A percentile compares a stretch with the other conserved stretches of the same genome.
Conservation (phyloP, 2,797 vertebrate genomes). For the Kryptopterus vitreolus region DNA sequence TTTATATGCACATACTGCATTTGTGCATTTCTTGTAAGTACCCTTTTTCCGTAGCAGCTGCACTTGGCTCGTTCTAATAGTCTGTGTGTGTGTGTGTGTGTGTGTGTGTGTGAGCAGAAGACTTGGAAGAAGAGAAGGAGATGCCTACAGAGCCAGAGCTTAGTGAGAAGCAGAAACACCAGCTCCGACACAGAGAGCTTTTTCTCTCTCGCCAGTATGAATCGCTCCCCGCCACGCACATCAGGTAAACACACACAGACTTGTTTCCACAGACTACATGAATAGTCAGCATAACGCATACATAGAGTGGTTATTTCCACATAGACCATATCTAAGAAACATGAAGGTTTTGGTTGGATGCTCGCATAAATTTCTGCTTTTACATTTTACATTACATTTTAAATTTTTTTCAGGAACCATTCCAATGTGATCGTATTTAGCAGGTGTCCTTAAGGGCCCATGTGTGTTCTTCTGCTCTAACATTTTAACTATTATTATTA, state of each 20-base stretch:
- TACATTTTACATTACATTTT: neutral
- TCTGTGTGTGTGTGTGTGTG: conserved; percentile 24
- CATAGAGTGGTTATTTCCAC: neutral
- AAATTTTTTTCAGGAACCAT: neutral
- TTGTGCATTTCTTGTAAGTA: neutral
- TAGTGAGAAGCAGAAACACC: conserved; percentile 96
- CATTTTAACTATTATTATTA: too few species aligned
- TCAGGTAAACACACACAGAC: conserved; percentile 77
- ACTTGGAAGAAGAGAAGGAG: conserved; percentile 94
- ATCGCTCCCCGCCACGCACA: conserved; percentile 93
- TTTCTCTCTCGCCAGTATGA: conserved; percentile 96
- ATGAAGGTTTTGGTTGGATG: neutral
- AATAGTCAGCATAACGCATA: neutral
- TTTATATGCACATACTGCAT: neutral
- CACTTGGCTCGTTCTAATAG: neutral
- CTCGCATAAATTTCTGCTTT: neutral
- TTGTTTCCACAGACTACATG: neutral
- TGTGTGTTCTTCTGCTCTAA: too few species aligned
- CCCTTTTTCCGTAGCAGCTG: neutral
- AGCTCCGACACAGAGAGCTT: conserved; percentile 93
- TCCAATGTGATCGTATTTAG: too few species aligned
- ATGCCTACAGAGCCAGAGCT: conserved; percentile 83
- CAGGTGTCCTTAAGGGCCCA: too few species aligned
- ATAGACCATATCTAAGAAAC: neutral
- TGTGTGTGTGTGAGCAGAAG: conserved; percentile 76